Evolutionary conservation across 2,888 invertebrate genomes (phyloP).

Genomic region (Notocelia uddmanniana): DNA sequence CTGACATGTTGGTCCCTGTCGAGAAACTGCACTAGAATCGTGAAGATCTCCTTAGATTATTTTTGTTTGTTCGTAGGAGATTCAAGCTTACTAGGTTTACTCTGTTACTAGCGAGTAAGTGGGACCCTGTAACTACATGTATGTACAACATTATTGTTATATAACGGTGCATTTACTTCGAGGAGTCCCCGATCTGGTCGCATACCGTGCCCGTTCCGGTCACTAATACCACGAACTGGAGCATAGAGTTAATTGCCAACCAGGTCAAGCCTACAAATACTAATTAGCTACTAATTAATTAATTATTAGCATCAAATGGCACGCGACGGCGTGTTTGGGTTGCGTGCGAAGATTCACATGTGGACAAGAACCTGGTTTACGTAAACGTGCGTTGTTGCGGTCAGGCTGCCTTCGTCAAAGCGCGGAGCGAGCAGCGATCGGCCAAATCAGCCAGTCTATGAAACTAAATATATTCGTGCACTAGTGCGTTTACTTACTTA

Average conservation of each 20-base stretch:
- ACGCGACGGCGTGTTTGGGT: slow-evolving; percentile 9
- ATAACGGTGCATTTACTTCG: background rate
- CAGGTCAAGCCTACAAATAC: slow-evolving; percentile 6
- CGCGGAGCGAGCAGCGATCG: slow-evolving; percentile 7
- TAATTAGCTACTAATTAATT: slow-evolving; percentile 17
- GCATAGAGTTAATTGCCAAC: slow-evolving; percentile 2
- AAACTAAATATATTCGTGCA: no score
- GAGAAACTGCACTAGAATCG: background rate
- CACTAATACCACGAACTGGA: slow-evolving; percentile 12
- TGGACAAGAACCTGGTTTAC: slow-evolving; percentile 20
- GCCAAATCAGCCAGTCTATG: no score
- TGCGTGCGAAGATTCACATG: slow-evolving; percentile 21
- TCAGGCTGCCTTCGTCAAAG: background rate
- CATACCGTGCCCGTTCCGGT: slow-evolving; percentile 16
- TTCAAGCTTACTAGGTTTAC: background rate
- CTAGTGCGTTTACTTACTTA: no score
- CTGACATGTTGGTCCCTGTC: no score
- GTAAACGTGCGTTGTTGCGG: slow-evolving; percentile 26
- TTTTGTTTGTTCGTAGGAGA: background rate
- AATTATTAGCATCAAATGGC: slow-evolving; percentile 13
- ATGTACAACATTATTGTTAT: background rate
- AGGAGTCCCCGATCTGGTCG: background rate
- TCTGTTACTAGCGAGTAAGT: no score
- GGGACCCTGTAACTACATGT: no score
- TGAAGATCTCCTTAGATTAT: background rate